Conservation (phyloP, 35 echinoderm and acorn worm genomes). For the Amphiura filiformis region DNA sequence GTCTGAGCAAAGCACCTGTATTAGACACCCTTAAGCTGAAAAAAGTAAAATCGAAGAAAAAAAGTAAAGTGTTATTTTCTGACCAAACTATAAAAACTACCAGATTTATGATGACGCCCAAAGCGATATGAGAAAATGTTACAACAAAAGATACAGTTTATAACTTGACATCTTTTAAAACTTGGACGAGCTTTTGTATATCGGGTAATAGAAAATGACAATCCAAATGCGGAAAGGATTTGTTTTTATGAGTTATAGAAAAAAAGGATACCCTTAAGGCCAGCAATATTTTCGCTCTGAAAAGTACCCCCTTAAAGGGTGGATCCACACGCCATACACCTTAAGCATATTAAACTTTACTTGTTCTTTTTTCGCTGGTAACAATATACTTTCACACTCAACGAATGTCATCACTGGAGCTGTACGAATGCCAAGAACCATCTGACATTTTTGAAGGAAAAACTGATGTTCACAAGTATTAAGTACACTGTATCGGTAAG, state of each 20-base stretch:
- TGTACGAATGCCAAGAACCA: no score
- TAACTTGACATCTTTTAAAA: background rate
- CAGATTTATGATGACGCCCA: background rate
- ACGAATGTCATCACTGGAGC: no score
- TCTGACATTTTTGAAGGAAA: background rate
- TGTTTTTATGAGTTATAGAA: background rate
- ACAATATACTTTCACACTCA: no score
- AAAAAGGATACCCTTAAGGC: background rate
- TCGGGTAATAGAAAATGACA: background rate
- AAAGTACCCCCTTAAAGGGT: background rate
- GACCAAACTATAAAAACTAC: background rate
- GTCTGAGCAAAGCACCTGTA: background rate
- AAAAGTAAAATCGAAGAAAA: background rate
- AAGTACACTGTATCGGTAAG: background rate
- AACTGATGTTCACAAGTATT: background rate
- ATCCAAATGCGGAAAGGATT: background rate
- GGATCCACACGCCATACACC: background rate
- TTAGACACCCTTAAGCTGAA: background rate
- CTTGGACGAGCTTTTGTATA: background rate
- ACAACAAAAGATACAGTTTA: constrained; percentile 3
- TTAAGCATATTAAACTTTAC: background rate
- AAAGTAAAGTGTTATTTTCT: background rate
- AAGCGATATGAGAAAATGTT: background rate
- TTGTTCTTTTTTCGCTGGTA: constrained; percentile 1
- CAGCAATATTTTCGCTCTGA: background rate